These are phyloP conservation scores for Gisinianus flammeolus DNA, from an alignment of 2,888 invertebrate species.

Conservation along the genomic window DNA sequence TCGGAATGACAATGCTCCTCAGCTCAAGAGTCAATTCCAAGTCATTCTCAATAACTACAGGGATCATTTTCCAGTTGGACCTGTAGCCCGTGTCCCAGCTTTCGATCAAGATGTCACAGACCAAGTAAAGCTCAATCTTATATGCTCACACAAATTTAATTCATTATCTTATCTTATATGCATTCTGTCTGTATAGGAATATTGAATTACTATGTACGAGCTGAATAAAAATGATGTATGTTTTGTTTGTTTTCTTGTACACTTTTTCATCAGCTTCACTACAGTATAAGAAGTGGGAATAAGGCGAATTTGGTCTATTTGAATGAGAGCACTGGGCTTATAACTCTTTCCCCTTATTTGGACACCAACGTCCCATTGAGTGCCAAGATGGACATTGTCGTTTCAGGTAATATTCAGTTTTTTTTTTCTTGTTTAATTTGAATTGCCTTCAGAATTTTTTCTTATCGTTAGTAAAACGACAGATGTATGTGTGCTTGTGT, in stretches of 20 bases:
- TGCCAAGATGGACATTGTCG: constrained; percentile 92
- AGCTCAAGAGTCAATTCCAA: constrained; percentile 66
- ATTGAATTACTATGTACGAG: not conserved
- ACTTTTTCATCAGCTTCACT: constrained; percentile 68
- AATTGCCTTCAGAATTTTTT: too few relatives aligned
- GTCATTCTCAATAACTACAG: constrained; percentile 95
- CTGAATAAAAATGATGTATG: not conserved
- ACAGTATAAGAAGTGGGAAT: constrained; percentile 86
- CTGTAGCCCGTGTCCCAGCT: constrained; percentile 90
- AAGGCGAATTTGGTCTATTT: constrained; percentile 86
- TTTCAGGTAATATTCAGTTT: constrained; percentile 71
- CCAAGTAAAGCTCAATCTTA: constrained; percentile 56
- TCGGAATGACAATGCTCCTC: constrained; percentile 66
- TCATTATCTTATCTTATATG: not conserved
- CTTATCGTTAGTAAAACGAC: too few relatives aligned
- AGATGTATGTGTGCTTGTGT: too few relatives aligned
- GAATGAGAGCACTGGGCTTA: constrained; percentile 81
- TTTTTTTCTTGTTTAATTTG: too few relatives aligned
- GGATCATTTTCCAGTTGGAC: constrained; percentile 89
- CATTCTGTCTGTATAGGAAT: not conserved
- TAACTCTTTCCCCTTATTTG: constrained; percentile 86
- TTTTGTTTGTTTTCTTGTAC: too few relatives aligned
- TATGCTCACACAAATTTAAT: not conserved
- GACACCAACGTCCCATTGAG: constrained; percentile 94
- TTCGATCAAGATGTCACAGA: constrained; percentile 94